A percentile compares a stretch with the other conserved stretches of the same genome.
These are phyloP conservation scores for Prunella fulvescens DNA, from an alignment of 2,113 vertebrate species.

Conservation along the genomic window DNA sequence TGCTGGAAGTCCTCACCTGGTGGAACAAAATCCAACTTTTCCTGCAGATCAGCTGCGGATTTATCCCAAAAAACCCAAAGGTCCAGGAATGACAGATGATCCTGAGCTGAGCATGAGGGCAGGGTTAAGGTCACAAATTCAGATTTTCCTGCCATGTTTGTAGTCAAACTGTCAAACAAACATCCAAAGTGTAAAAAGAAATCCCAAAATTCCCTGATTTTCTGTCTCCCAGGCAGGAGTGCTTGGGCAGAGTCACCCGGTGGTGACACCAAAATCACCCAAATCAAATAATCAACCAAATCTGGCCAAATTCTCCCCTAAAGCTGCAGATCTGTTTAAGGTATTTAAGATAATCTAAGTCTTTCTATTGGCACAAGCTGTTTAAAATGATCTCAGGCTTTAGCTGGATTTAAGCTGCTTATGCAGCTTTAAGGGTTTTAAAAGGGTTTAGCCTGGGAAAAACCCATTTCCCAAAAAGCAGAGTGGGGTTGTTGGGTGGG, in stretches of 20 bases:
- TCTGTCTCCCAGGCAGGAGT: neutral
- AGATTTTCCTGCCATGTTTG: neutral
- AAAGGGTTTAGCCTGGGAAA: conserved; percentile 46
- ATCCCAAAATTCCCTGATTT: neutral
- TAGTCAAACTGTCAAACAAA: neutral
- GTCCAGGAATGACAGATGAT: neutral
- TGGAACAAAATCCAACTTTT: neutral
- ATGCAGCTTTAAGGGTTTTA: conserved; percentile 55
- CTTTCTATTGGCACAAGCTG: conserved; percentile 56
- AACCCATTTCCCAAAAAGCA: conserved; percentile 10
- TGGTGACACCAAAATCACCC: neutral
- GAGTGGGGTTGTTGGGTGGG: neutral
- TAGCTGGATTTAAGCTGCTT: conserved; percentile 58
- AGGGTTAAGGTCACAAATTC: neutral
- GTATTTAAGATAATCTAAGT: conserved; percentile 53
- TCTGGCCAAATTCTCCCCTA: neutral
- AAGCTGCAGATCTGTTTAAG: conserved; percentile 60
- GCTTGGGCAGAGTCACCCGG: neutral
- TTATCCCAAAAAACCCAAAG: neutral
- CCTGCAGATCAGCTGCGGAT: neutral
- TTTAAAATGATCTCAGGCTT: conserved; percentile 65
- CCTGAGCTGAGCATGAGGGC: neutral
- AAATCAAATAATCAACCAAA: neutral
- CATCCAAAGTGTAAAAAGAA: neutral
- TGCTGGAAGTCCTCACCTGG: neutral